These are phyloP conservation scores for Melinopterus prodromus DNA, from an alignment of 2,888 invertebrate species.

Conservation along the genomic window DNA sequence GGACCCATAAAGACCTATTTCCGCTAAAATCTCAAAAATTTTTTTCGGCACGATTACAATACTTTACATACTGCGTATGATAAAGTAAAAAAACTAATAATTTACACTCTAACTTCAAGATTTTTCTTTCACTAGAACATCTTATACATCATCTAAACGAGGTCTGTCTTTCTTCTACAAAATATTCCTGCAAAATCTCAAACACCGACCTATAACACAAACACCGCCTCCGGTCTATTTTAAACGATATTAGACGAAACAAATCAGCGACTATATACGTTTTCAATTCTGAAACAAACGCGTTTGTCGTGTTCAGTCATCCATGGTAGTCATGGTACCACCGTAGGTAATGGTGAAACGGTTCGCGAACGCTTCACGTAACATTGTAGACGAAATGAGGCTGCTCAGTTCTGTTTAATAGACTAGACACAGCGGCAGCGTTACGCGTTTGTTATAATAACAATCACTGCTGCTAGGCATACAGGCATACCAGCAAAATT, in stretches of 20 bases:
- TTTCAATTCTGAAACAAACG: neutral
- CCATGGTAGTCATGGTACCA: neutral
- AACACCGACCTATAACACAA: neutral
- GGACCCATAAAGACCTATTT: no score
- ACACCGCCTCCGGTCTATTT: neutral
- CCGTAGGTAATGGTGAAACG: neutral
- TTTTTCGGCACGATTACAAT: no score
- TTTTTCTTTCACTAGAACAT: no score
- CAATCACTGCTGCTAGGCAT: neutral
- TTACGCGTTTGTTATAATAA: neutral
- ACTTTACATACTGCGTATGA: no score
- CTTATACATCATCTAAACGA: no score
- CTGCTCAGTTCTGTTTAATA: neutral
- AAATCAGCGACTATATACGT: neutral
- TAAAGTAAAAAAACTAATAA: no score
- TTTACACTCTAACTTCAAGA: no score
- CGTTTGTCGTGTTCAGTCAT: neutral
- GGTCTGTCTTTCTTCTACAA: no score
- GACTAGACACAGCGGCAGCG: neutral
- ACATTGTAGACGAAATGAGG: neutral
- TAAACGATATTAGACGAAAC: neutral
- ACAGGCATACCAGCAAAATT: neutral
- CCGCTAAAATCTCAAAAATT: no score
- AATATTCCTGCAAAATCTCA: no score
- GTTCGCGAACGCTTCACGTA: neutral